Conservation (phyloP, 2,888 invertebrate species). For the Archaeoteleia sp. region DNA sequence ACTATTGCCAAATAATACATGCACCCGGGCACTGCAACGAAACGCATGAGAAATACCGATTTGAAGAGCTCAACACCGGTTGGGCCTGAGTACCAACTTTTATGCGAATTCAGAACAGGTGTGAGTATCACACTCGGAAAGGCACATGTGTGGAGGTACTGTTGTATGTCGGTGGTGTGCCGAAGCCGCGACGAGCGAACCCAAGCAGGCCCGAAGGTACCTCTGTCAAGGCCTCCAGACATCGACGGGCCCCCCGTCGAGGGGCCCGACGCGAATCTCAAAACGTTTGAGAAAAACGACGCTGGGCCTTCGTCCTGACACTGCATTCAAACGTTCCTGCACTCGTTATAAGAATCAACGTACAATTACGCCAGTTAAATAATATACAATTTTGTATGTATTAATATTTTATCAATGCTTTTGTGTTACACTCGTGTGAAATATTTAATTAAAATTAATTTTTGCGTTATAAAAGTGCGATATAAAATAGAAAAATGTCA, state of each 20-base stretch:
- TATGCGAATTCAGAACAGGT: constrained; percentile 4
- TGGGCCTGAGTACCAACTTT: background rate
- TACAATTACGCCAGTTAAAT: too few relatives aligned
- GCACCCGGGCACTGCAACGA: background rate
- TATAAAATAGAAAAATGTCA: background rate
- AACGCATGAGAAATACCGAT: background rate
- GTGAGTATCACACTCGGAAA: background rate
- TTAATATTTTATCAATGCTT: too few relatives aligned
- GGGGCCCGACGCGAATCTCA: constrained; percentile 52
- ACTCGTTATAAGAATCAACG: too few relatives aligned
- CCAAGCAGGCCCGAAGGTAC: constrained; percentile 5
- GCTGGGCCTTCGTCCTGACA: background rate
- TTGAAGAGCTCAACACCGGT: background rate
- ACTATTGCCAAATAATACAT: too few relatives aligned
- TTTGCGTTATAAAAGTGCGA: background rate
- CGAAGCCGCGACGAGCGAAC: constrained; percentile 1
- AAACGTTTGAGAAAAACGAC: constrained; percentile 19
- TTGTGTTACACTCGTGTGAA: too few relatives aligned
- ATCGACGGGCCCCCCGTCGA: constrained; percentile 59
- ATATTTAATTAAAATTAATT: too few relatives aligned
- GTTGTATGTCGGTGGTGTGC: background rate
- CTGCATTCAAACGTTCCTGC: too few relatives aligned
- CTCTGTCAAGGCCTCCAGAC: constrained; percentile 69
- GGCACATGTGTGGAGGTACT: background rate
- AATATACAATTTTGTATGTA: too few relatives aligned